Evolutionary conservation across 2,888 invertebrate genomes (phyloP).

Genomic region (Tenodera sinensis): DNA sequence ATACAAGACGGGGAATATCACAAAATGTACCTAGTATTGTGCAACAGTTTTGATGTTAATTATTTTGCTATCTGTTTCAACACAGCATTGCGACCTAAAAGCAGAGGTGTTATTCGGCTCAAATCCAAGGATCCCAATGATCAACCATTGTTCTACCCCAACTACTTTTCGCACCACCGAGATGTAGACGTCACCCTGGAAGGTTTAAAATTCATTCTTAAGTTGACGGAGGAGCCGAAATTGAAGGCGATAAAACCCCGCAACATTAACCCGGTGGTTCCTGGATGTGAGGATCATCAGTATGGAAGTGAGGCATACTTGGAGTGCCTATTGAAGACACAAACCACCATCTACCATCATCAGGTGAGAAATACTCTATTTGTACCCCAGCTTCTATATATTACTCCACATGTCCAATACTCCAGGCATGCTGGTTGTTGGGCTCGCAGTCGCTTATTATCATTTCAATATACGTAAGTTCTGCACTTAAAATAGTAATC

Average conservation of each 20-base stretch:
- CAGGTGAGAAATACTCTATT: constrained; percentile 49
- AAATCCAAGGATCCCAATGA: constrained; percentile 76
- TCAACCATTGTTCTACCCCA: constrained; percentile 83
- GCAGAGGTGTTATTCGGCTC: constrained; percentile 79
- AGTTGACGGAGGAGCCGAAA: constrained; percentile 69
- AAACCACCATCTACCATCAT: constrained; percentile 78
- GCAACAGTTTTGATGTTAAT: no score
- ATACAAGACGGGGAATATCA: no score
- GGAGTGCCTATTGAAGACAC: constrained; percentile 79
- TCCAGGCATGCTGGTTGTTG: no score
- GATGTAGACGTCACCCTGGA: constrained; percentile 39
- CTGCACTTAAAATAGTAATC: no score
- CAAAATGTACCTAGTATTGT: no score
- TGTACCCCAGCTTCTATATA: no score
- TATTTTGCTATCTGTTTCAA: not conserved
- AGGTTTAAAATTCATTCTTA: constrained; percentile 37
- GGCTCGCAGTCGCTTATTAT: no score
- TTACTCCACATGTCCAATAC: no score
- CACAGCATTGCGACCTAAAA: constrained; percentile 68
- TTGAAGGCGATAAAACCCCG: constrained; percentile 77
- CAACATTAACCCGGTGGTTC: constrained; percentile 74
- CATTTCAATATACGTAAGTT: no score
- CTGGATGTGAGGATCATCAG: constrained; percentile 69
- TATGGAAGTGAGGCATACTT: constrained; percentile 79
- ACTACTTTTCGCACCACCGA: constrained; percentile 71